Base-by-base conservation (phyloP, 2,888 invertebrate genomes). In the Macaria liturata region DNA sequence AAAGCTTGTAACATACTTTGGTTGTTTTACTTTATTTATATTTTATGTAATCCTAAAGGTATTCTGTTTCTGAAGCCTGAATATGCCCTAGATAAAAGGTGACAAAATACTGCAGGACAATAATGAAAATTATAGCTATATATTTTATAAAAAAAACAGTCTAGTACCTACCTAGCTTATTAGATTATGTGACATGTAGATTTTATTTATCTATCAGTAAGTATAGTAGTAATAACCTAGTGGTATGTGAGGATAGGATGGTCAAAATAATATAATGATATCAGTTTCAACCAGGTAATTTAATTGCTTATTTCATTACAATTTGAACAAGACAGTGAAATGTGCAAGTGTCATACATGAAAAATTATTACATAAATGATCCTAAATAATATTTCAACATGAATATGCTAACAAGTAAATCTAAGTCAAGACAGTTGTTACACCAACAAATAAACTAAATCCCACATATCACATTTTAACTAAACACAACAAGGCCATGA, bases 391-490 rank as follows among this genome's bases (percentile, higher is more conserved):
- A 75, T 79, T 68, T 54, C 46, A 58, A 58, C 53, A 53, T 58
- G 34, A 57, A 73, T 76, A 80, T 46, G 42, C 62, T 61, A 66
- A 66, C 62, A 57, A 64, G 50, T 60, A 50, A 57, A 56, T 62
- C 59, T 64, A 67, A 61, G 62, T 60, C 67, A 71, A 77, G 68
- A 72, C 76, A 79, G 74, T 75, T 72, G 73, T 78, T 80, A 78
- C 70, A 77, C 79, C 80, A 88, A 85, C 79, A 79, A 78, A 75
- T 72, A 74, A 81, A 71, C 67, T 80, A 80, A 84, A 82, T 82
- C 77, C 77, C 77, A 73, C 78, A 83, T 86, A 90, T 90, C 91
- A 91, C 89, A 90, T 86, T 86, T 85, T 79, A 86, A 86, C 83
- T 85, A 86, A 90, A 88, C 81, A 85, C 83, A 86, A 87, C 78